phyloP scores from a whole-genome alignment of 2,888 invertebrate species.

The Callyntrura sp. region DNA sequence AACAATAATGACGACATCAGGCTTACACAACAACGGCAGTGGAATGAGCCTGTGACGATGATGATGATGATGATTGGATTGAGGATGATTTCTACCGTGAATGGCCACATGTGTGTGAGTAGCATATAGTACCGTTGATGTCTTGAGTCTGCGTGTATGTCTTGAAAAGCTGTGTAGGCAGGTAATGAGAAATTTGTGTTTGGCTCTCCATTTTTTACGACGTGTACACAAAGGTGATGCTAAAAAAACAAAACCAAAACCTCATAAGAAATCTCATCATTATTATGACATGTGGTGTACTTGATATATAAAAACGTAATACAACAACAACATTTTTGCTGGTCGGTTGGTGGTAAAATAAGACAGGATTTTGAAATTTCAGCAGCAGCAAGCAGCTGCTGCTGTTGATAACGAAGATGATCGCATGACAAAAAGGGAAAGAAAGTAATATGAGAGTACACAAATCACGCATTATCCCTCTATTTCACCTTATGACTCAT shows the following conservation, averaged over 20 bases:
- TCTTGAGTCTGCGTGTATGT: neutral
- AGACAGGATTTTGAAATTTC: no score
- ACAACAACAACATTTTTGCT: no score
- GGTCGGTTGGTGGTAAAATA: constrained; percentile 17
- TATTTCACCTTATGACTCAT: constrained; percentile 8
- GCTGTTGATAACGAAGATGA: neutral
- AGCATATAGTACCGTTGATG: constrained; percentile 42
- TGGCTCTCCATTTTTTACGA: constrained; percentile 38
- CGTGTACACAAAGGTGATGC: constrained; percentile 31
- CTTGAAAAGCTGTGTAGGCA: neutral
- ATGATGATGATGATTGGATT: no score
- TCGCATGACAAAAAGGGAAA: constrained; percentile 44
- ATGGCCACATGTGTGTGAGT: constrained; percentile 47
- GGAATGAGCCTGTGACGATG: neutral
- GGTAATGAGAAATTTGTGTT: neutral
- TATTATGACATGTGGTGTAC: constrained; percentile 29
- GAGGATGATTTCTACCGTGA: constrained; percentile 13
- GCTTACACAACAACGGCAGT: neutral
- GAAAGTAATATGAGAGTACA: constrained; percentile 43
- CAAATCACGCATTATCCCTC: neutral
- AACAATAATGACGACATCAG: constrained; percentile 5
- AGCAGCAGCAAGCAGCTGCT: neutral
- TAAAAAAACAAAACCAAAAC: constrained; percentile 64
- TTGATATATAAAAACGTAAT: constrained; percentile 8
- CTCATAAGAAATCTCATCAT: constrained; percentile 56